Evolutionary conservation across 2,888 invertebrate species (phyloP).

Genomic region (Phragmatobia fuliginosa): DNA sequence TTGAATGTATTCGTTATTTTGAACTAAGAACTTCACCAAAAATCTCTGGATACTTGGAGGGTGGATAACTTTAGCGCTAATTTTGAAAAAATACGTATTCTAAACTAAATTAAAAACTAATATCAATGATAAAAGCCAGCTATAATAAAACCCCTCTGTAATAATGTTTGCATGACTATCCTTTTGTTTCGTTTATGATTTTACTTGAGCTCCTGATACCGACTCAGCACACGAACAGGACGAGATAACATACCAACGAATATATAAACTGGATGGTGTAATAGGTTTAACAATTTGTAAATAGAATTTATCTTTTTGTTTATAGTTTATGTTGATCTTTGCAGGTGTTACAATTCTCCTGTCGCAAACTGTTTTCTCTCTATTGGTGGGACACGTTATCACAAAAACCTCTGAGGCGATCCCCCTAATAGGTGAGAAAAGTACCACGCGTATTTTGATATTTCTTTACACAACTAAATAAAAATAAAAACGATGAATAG

Average conservation of each 20-base stretch:
- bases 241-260: constrained; percentile 55
- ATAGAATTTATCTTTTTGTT: constrained; percentile 67
- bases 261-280: constrained; percentile 59
- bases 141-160: constrained; percentile 61
- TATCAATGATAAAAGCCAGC: constrained; percentile 53
- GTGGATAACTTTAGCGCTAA: constrained; percentile 61
- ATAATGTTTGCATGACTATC: constrained; percentile 79
- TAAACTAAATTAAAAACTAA: constrained; percentile 49
- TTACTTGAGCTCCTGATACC: constrained; percentile 82
- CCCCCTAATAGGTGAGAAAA: constrained; percentile 97
- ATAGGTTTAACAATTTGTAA: constrained; percentile 59
- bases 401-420: constrained; percentile 99
- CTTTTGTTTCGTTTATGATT: constrained; percentile 81
- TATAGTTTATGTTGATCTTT: constrained; percentile 89
- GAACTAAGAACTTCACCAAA: constrained; percentile 29
- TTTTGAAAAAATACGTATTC: constrained; percentile 48
- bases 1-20: constrained; percentile 52
- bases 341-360: constrained; percentile 99
- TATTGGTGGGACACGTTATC: constrained; percentile 99
- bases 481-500: constrained; percentile 59
- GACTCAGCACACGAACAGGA: constrained; percentile 83
- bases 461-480: constrained; percentile 50
- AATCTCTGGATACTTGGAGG: constrained; percentile 82
- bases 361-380: constrained; percentile 99
- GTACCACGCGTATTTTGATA: constrained; percentile 61